A percentile compares a stretch with the other conserved stretches of the same genome.
Evolutionary conservation across 2,888 invertebrate species (phyloP).

Genomic region (Drosophila eohydei): DNA sequence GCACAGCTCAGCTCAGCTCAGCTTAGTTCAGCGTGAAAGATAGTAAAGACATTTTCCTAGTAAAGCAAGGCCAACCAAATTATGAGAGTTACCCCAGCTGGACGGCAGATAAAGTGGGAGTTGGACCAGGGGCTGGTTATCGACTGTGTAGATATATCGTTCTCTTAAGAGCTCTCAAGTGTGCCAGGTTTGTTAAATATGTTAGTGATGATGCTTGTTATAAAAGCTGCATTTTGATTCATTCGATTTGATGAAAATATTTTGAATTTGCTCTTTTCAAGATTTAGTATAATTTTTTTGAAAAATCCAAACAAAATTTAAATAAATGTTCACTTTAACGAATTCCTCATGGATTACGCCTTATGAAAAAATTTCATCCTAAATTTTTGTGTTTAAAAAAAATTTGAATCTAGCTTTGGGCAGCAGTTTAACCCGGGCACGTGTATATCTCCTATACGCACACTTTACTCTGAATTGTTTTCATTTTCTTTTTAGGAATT

Average conservation of each 20-base stretch:
- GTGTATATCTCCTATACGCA: neutral
- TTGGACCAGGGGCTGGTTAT: conserved; percentile 15
- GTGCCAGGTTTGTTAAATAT: conserved; percentile 1
- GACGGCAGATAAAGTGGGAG: conserved; percentile 23
- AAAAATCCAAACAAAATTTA: too few species aligned
- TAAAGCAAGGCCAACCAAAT: conserved; percentile 35
- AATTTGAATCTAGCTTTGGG: neutral
- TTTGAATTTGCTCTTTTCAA: neutral
- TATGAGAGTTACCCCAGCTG: conserved; percentile 35
- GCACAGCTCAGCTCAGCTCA: conserved; percentile 19
- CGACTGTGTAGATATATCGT: conserved; percentile 3
- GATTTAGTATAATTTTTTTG: too few species aligned
- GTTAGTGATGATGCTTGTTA: neutral
- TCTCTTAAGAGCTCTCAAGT: conserved; percentile 10
- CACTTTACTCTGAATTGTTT: neutral
- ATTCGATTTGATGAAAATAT: neutral
- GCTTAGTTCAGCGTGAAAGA: conserved; percentile 15
- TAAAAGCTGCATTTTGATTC: too few species aligned
- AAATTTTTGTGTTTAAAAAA: too few species aligned
- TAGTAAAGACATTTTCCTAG: conserved; percentile 34
- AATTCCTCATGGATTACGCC: too few species aligned
- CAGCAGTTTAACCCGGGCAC: neutral
- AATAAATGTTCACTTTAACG: too few species aligned
- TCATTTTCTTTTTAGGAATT: conserved; percentile 11
- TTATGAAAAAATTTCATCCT: too few species aligned